Percentiles rank a stretch among this genome's conserved stretches.
Evolutionary conservation across 1,140 invertebrate species (phyloP).

Genomic region (Caenorhabditis elegans): WBcel235 BX284606.5:976001-976500

Average conservation of each 20-base stretch:
- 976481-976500: too few relatives aligned
- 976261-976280: too few relatives aligned
- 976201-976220: slow-evolving; percentile 42
- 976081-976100: too few relatives aligned
- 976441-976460: not conserved
- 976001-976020: too few relatives aligned
- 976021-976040: too few relatives aligned
- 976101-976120: too few relatives aligned
- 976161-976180: slow-evolving; percentile 46
- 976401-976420: slow-evolving; percentile 42
- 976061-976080: too few relatives aligned
- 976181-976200: slow-evolving; percentile 50
- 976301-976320: slow-evolving; percentile 48
- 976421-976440: slow-evolving; percentile 39
- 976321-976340: slow-evolving; percentile 33
- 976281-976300: slow-evolving; percentile 36
- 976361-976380: slow-evolving; percentile 50
- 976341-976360: slow-evolving; percentile 44
- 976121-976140: too few relatives aligned
- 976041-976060: too few relatives aligned
- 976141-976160: too few relatives aligned
- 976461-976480: too few relatives aligned
- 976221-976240: slow-evolving; percentile 46
- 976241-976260: too few relatives aligned
- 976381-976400: slow-evolving; percentile 41